Percentiles rank a stretch among this genome's conserved stretches.
Conservation (phyloP, 2,113 vertebrate species). For the Lathamus discolor region DNA sequence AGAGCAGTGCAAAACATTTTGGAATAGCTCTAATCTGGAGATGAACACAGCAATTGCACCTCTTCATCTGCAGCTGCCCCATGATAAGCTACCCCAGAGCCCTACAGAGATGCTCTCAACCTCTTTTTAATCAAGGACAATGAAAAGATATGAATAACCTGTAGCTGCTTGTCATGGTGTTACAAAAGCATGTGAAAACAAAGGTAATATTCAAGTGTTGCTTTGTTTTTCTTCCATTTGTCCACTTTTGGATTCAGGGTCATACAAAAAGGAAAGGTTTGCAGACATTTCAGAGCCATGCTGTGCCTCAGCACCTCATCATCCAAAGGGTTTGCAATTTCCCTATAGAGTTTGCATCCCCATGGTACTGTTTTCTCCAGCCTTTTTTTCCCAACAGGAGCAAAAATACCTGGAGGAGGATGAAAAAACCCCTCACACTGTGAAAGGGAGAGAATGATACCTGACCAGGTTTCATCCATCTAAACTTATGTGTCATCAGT, state of each 20-base stretch:
- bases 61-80: neutral
- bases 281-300: neutral
- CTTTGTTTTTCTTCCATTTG: neutral
- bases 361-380: fast-evolving
- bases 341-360: neutral
- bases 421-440: neutral
- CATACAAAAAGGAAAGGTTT: neutral
- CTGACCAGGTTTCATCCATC: neutral
- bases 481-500: neutral
- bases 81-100: neutral
- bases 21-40: fast-evolving
- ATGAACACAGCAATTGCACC: neutral
- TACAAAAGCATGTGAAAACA: neutral
- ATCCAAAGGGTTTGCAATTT: neutral
- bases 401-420: neutral
- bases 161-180: neutral
- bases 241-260: neutral
- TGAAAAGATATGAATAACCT: neutral
- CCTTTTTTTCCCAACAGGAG: neutral
- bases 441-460: neutral
- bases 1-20: neutral
- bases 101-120: neutral
- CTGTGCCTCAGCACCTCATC: neutral
- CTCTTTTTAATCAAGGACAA: neutral
- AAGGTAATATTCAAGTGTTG: neutral